Conservation (phyloP, 1,140 invertebrate species). For the Xylocopa sonorina region DNA sequence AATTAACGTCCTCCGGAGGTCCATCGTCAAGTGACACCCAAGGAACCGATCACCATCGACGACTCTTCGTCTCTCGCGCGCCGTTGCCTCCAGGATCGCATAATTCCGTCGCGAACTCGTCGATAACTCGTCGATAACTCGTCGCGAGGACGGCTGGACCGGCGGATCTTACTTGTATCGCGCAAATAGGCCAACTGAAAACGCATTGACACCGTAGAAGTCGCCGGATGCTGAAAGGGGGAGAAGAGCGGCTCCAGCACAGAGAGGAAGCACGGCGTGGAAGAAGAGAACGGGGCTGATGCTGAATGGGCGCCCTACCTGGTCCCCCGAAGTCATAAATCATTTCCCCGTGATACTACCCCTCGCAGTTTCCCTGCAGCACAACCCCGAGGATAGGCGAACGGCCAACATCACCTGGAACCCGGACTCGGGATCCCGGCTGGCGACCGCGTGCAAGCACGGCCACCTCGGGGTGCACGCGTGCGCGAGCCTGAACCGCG, state of each 20-base stretch:
- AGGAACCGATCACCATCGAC: background rate
- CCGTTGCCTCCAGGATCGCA: too few relatives aligned
- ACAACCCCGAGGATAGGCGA: slow-evolving; percentile 73
- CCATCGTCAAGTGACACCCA: background rate
- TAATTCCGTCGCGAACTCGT: background rate
- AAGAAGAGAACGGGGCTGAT: slow-evolving; percentile 64
- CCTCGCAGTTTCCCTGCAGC: slow-evolving; percentile 72
- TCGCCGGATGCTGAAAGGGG: slow-evolving; percentile 18
- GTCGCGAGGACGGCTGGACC: background rate
- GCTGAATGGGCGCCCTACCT: slow-evolving; percentile 78
- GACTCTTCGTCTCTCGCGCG: background rate
- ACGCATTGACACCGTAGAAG: slow-evolving; percentile 63
- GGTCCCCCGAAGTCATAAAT: slow-evolving; percentile 80
- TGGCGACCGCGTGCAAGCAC: background rate
- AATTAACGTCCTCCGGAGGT: background rate
- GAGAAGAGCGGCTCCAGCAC: too few relatives aligned
- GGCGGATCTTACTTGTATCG: slow-evolving; percentile 49
- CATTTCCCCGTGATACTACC: slow-evolving; percentile 79
- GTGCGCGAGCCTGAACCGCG: background rate
- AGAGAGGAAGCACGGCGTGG: slow-evolving; percentile 63
- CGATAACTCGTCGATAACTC: too few relatives aligned
- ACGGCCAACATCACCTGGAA: slow-evolving; percentile 78
- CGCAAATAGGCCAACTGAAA: slow-evolving; percentile 68
- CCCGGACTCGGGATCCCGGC: background rate
- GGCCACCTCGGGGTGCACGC: background rate